Evolutionary conservation across 1,140 invertebrate genomes (phyloP).

Genomic region (Scaptomyza montana): DNA sequence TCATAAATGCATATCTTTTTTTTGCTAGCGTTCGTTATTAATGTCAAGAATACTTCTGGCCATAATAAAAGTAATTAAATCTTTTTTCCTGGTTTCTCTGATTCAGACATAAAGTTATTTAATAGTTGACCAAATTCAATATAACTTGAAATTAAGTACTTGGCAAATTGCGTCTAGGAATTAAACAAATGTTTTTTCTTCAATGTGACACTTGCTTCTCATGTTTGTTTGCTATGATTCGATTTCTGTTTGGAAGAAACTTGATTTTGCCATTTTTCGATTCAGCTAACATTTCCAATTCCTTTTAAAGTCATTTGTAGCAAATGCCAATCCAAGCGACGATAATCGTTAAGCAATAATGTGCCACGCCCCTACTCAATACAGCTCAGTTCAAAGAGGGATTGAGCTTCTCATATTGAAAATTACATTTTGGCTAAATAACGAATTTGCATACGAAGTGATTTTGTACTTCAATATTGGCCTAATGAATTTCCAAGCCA

Average conservation of each 20-base stretch:
- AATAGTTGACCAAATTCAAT: background rate
- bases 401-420: slow-evolving; percentile 36
- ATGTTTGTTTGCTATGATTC: slow-evolving; percentile 10
- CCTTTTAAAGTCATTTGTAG: slow-evolving; percentile 42
- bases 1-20: background rate
- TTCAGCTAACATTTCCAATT: slow-evolving; percentile 15
- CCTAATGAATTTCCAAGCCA: slow-evolving; percentile 57
- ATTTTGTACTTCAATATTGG: slow-evolving; percentile 41
- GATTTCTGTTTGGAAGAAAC: slow-evolving; percentile 25
- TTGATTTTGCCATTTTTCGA: slow-evolving; percentile 26
- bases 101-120: background rate
- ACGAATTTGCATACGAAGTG: slow-evolving; percentile 62
- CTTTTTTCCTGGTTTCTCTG: slow-evolving; percentile 1
- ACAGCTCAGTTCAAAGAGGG: slow-evolving; percentile 42
- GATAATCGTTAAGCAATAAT: slow-evolving; percentile 56
- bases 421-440: slow-evolving; percentile 57
- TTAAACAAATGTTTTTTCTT: background rate
- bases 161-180: background rate
- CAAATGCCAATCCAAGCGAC: slow-evolving; percentile 47
- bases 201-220: background rate
- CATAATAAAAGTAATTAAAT: background rate
- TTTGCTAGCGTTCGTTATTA: background rate
- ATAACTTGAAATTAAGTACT: background rate
- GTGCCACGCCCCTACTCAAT: slow-evolving; percentile 28
- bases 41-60: background rate